These are phyloP conservation scores for Mesitornis unicolor DNA, from an alignment of 2,113 vertebrate species.

Conservation along the genomic window DNA sequence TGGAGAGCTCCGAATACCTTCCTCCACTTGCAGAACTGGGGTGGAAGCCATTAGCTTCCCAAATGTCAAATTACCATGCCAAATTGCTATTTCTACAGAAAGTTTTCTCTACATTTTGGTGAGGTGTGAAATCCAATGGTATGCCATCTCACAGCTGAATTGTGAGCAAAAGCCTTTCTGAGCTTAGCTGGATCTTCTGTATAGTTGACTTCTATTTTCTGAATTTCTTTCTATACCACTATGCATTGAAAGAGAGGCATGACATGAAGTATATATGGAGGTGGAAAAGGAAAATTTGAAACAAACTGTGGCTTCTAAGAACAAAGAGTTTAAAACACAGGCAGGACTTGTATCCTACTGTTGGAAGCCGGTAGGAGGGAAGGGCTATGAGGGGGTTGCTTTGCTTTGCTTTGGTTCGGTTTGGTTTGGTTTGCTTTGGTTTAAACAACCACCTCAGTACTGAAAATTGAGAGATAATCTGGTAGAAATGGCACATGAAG, in stretches of 20 bases:
- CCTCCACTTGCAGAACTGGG: accelerated
- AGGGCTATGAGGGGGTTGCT: accelerated
- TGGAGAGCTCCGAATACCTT: neutral
- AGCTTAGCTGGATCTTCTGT: neutral
- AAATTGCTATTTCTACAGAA: neutral
- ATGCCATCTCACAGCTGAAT: neutral
- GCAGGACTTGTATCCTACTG: neutral
- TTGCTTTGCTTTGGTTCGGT: neutral
- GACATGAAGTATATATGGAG: neutral
- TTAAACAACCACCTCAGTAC: neutral
- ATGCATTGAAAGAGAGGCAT: neutral
- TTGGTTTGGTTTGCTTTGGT: neutral
- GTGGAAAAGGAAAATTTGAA: neutral
- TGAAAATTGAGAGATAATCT: neutral
- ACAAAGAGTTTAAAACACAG: neutral
- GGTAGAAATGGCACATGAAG: neutral
- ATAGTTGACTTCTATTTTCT: neutral
- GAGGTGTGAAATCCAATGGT: neutral
- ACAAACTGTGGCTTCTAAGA: neutral
- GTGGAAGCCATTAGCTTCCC: neutral
- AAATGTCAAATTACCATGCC: neutral
- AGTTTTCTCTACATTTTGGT: neutral
- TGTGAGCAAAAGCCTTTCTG: neutral
- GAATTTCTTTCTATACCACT: neutral
- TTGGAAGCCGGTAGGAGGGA: neutral